Base-by-base conservation (phyloP, 1,140 invertebrate genomes). In the Leptestheria dahalacensis region DNA sequence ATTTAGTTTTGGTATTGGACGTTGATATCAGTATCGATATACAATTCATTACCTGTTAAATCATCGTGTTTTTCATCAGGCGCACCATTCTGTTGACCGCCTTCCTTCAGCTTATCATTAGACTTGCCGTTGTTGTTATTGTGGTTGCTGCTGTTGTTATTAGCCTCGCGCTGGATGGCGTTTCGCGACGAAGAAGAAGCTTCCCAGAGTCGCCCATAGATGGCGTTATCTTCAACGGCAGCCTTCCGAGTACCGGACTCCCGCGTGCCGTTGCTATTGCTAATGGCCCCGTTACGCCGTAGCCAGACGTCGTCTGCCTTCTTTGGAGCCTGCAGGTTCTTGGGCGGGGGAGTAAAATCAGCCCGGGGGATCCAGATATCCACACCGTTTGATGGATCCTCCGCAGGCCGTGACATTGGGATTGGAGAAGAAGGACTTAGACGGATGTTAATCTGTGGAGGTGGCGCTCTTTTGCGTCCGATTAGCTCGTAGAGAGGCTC, bases 401-500 rank as follows among this genome's bases (percentile, higher is more conserved):
- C 48, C 46, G 23, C 25, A 3, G 47, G 57, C 18, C 26, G 23
- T 18, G 58, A 9, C 10, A 25, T n/a, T 26, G 50, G 15, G 15
- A 24, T 3, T 3, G 58, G 21, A 25, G 28, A 12, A 2, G 47
- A 50, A 25, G n/a, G 53, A 28, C n/a, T 55, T 29, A 20, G 53
- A 55, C 53, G 53, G n/a, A 55, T 9, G 2, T 55, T 33, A 24
- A 55, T 24, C 29, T 55, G 53, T 3, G 21, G 48, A 11, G 49
- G 48, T 9, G 48, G 26, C 2, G 26, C 29, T 29, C 58, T 12
- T 33, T 60, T 60, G 15, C 58, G 48, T 25, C 58, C 58, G 9
- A 60, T 60, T 18, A 60, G 26, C 24, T 60, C 58, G 49, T 60
- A 60, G 1, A 60, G 49, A n/a, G 58, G 58, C 26, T 60, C 58